These are phyloP conservation scores for Ricordea florida DNA, from an alignment of 92 coral and sea anemone genomes.

Conservation along the genomic window DNA sequence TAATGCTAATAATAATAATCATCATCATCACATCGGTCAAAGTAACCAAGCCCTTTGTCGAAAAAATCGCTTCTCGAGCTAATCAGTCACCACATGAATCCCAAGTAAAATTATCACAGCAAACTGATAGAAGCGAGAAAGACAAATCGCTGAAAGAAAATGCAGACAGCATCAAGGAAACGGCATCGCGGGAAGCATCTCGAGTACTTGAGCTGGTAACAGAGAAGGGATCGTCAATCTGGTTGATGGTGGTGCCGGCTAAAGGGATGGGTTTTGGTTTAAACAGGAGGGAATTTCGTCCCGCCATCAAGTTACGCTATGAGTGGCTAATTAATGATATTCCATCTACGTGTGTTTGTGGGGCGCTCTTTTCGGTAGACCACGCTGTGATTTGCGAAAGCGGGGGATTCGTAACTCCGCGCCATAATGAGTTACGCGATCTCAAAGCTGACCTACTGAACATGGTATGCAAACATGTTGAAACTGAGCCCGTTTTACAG, in stretches of 20 bases:
- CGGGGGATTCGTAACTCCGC: constrained; percentile 15
- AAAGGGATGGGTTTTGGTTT: constrained; percentile 1
- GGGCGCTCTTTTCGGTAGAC: constrained; percentile 16
- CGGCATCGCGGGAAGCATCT: background rate
- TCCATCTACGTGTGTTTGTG: constrained; percentile 25
- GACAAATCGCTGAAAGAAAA: background rate
- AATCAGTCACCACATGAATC: background rate
- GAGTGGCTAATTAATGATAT: constrained; percentile 2
- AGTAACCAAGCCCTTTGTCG: constrained; percentile 20
- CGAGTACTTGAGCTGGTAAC: constrained; percentile 1
- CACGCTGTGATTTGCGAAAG: constrained; percentile 27
- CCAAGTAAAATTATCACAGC: background rate
- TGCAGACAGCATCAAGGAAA: background rate
- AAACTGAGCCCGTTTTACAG: too few species aligned
- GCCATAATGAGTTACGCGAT: constrained; percentile 20
- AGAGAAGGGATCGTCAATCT: constrained; percentile 10
- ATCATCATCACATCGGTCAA: constrained; percentile 39
- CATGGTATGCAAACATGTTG: constrained; percentile 7
- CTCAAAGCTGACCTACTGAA: constrained; percentile 8
- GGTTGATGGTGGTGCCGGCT: constrained; percentile 14
- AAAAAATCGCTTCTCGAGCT: background rate
- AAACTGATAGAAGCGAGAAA: background rate
- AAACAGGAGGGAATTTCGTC: constrained; percentile 21
- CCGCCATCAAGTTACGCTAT: constrained; percentile 20
- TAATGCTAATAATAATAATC: too few species aligned